Evolutionary conservation across 2,888 invertebrate species (phyloP), one percentile per base, ranked within the genome.

Genomic region (Scaptomyza caliginosa): DNA sequence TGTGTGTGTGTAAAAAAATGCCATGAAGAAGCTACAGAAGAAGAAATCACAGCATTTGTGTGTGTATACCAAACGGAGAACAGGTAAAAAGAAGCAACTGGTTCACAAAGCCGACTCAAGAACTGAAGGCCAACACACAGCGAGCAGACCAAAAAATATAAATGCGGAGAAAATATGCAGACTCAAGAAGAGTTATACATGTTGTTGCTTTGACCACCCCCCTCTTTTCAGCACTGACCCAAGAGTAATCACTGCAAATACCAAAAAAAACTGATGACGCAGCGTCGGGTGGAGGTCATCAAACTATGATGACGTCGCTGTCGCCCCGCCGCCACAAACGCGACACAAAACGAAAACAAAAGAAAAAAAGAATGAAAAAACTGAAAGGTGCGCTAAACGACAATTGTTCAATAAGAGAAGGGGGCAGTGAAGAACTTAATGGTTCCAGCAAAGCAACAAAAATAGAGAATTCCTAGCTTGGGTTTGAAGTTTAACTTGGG

Each of bases 271-370:
- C 56, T 72, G 75, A 83, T 84, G 88, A 86, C 88, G 83, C 72
- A 68, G 77, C 76, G 59, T 50, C 63, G 46, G 21, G 42, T 48
- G 62, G 82, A 77, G 86, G 88, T 88, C 88, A 86, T 89, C 88
- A 88, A 88, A 88, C 89, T 89, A 74, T 83, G 77, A 73, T 77
- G 81, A 79, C 79, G 84, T 81, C 67, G 72, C 26, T 13, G 13
- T 30, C 34, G 26, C 13, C 8, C 11, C 24, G 17, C 28, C 38
- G 16, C 32, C 36, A 34, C 36, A 39, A 36, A 56, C 40, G 57
- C 57, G 60, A 70, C 77, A 43, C 62, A 55, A 63, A 19, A n/a
- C 4, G 19, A 19, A n/a, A 17, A 10, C 26, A 28, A 28, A 38
- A 11, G 3, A 42, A 16, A 13, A 42, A 52, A 58, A 24, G 11